Conservation (phyloP, 1,140 invertebrate genomes). For the Phenacoccus solenopsis region DNA sequence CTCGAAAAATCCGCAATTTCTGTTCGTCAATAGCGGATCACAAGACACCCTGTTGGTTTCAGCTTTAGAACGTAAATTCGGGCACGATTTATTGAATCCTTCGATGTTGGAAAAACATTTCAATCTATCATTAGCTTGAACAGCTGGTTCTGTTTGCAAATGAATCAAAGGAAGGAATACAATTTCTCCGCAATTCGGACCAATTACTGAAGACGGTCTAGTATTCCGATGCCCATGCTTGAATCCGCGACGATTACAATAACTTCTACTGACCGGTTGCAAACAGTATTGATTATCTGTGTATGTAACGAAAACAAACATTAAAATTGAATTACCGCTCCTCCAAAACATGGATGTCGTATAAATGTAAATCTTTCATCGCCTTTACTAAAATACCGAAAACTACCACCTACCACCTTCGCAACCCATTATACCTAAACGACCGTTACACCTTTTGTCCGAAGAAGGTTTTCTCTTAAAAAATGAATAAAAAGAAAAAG, state of each 20-base stretch:
- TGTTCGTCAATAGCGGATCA: slow-evolving; percentile 38
- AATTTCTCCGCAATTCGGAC: slow-evolving; percentile 8
- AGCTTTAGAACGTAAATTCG: slow-evolving; percentile 32
- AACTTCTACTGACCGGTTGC: not conserved
- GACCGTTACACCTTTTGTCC: not conserved
- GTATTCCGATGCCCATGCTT: not conserved
- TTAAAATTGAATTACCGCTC: too few relatives aligned
- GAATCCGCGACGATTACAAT: not conserved
- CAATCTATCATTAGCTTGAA: slow-evolving; percentile 8
- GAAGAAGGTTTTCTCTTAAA: not conserved
- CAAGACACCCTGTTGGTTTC: slow-evolving; percentile 36
- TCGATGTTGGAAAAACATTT: slow-evolving; percentile 3
- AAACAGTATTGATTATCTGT: not conserved
- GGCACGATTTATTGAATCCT: slow-evolving; percentile 30
- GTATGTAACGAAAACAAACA: not conserved
- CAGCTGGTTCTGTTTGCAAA: not conserved
- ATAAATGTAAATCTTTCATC: too few relatives aligned
- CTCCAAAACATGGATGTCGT: too few relatives aligned
- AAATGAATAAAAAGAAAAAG: not conserved
- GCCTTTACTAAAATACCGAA: too few relatives aligned
- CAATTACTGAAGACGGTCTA: not conserved
- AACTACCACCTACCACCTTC: too few relatives aligned
- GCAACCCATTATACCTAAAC: too few relatives aligned
- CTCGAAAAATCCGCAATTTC: slow-evolving; percentile 35
- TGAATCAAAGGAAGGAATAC: slow-evolving; percentile 21